These are phyloP conservation scores for Mythimna vitellina DNA, from an alignment of 2,888 invertebrate species.

Conservation along the genomic window DNA sequence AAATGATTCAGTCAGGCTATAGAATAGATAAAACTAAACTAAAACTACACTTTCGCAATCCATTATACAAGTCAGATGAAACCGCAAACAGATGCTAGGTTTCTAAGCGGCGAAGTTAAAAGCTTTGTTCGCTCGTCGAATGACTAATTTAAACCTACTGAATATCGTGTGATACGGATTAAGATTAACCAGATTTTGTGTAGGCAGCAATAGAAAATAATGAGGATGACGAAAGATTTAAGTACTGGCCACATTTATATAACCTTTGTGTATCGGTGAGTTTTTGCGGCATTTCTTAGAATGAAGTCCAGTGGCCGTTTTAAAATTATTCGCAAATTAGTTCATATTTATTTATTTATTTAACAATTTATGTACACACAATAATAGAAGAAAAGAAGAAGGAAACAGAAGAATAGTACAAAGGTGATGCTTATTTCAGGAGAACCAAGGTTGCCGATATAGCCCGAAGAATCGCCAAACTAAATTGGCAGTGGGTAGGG, in stretches of 20 bases:
- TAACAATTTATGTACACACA: too few species aligned
- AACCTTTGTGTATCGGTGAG: too few species aligned
- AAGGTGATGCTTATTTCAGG: too few species aligned
- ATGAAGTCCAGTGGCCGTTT: too few species aligned
- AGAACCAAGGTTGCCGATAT: too few species aligned
- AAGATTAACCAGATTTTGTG: constrained; percentile 18
- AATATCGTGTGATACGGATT: constrained; percentile 26
- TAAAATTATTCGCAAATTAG: too few species aligned
- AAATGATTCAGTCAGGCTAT: background rate
- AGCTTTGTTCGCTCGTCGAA: constrained; percentile 43
- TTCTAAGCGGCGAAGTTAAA: constrained; percentile 54
- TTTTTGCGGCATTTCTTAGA: too few species aligned
- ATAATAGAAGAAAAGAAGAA: too few species aligned
- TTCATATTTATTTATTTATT: too few species aligned
- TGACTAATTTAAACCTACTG: constrained; percentile 40
- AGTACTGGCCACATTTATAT: background rate
- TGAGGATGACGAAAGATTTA: constrained; percentile 29
- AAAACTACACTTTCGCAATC: constrained; percentile 5
- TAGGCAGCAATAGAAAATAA: constrained; percentile 1
- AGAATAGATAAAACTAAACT: constrained; percentile 6
- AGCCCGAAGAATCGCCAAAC: too few species aligned
- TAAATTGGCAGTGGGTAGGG: too few species aligned
- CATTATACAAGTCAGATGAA: constrained; percentile 25
- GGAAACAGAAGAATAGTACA: too few species aligned
- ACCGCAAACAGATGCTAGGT: constrained; percentile 43